A percentile compares a stretch with the other conserved stretches of the same genome.
Evolutionary conservation across 2,888 invertebrate genomes (phyloP).

Genomic region (Torymus tubicola): DNA sequence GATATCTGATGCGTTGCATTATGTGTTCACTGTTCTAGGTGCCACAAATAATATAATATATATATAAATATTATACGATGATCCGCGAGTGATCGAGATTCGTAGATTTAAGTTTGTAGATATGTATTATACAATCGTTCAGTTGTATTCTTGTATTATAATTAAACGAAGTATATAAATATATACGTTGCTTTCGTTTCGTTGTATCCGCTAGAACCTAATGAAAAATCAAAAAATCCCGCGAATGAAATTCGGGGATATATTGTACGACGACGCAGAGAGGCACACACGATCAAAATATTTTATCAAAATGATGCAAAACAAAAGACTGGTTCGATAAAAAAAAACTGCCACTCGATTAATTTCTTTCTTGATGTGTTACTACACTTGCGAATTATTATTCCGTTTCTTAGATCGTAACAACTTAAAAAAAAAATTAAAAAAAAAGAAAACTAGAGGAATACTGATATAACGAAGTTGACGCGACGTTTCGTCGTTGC

Average conservation of each 20-base stretch:
- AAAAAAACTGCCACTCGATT: slow-evolving; percentile 35
- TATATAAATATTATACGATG: not conserved
- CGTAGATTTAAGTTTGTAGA: slow-evolving; percentile 36
- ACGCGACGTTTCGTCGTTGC: too few relatives aligned
- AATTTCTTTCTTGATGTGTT: not conserved
- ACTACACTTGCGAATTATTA: too few relatives aligned
- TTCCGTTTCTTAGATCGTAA: too few relatives aligned
- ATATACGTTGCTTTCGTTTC: not conserved
- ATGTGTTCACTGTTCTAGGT: slow-evolving; percentile 12
- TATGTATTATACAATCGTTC: slow-evolving; percentile 31
- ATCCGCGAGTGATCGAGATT: slow-evolving; percentile 1
- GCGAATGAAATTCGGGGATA: slow-evolving; percentile 25
- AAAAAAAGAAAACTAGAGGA: too few relatives aligned
- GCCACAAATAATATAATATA: slow-evolving; percentile 9
- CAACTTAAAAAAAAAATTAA: too few relatives aligned
- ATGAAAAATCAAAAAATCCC: too few relatives aligned
- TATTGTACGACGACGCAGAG: slow-evolving; percentile 6
- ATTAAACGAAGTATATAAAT: not conserved
- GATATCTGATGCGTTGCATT: not conserved
- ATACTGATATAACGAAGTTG: too few relatives aligned
- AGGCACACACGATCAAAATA: slow-evolving; percentile 27
- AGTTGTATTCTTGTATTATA: slow-evolving; percentile 17
- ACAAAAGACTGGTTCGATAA: slow-evolving; percentile 42
- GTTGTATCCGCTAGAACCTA: not conserved
- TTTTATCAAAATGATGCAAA: slow-evolving; percentile 25